Conservation (phyloP, 37 sponge, comb jelly and placozoan species). For the Ephydatia muelleri region DNA sequence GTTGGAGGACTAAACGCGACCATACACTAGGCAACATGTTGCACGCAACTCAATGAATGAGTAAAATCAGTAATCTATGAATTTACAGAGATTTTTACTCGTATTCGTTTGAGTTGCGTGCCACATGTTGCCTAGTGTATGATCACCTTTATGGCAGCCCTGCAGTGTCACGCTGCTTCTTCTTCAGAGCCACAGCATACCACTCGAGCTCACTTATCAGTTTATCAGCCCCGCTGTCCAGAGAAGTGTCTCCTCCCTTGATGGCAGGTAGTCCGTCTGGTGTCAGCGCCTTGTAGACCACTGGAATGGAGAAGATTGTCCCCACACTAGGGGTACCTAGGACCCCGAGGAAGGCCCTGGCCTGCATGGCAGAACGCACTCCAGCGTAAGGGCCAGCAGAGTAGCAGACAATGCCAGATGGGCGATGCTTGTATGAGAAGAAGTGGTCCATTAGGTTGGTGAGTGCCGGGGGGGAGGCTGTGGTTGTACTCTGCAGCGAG, state of each 20-base stretch:
- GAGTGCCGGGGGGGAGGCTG: constrained; percentile 84
- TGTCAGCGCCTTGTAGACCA: constrained; percentile 55
- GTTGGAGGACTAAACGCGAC: too few species aligned
- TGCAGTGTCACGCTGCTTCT: constrained; percentile 50
- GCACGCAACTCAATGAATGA: too few species aligned
- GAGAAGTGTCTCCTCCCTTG: constrained; percentile 24
- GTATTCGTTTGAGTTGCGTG: too few species aligned
- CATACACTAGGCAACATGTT: too few species aligned
- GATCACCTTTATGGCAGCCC: too few species aligned
- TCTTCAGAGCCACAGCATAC: constrained; percentile 81
- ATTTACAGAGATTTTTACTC: too few species aligned
- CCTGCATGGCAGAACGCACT: constrained; percentile 71
- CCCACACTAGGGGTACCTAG: constrained; percentile 64
- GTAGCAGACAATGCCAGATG: constrained; percentile 81
- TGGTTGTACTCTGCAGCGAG: constrained; percentile 92
- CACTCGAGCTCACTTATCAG: constrained; percentile 77
- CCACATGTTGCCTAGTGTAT: too few species aligned
- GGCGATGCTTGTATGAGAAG: constrained; percentile 67
- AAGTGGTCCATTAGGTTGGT: constrained; percentile 93
- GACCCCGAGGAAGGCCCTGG: constrained; percentile 66
- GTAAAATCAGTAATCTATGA: too few species aligned
- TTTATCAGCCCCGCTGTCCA: constrained; percentile 58
- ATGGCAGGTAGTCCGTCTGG: constrained; percentile 60
- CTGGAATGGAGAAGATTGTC: constrained; percentile 59
- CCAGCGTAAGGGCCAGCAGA: constrained; percentile 83